A percentile compares a stretch with the other conserved stretches of the same genome.
Evolutionary conservation across 2,113 vertebrate species (phyloP).

Genomic region (Rhynchomys soricoides): DNA sequence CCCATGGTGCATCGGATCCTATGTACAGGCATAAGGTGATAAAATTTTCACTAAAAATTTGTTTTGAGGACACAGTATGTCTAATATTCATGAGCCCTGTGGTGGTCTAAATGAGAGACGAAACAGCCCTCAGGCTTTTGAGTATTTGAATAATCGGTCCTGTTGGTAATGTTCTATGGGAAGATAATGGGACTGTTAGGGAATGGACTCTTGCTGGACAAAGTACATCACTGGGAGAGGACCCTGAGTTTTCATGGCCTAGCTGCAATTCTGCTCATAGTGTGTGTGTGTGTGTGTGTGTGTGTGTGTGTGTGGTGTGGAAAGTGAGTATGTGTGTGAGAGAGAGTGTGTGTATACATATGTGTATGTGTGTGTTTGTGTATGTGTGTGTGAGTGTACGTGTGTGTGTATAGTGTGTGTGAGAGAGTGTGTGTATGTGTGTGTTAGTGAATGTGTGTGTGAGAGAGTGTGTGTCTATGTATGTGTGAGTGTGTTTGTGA

Average conservation of each 20-base stretch:
- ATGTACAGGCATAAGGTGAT: not conserved
- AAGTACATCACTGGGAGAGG: not conserved
- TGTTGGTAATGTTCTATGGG: not conserved
- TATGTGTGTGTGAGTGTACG: not conserved
- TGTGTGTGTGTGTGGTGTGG: not conserved
- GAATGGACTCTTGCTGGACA: not conserved
- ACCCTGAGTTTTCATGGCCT: not conserved
- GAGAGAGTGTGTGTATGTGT: not conserved
- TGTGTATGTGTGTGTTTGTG: not conserved
- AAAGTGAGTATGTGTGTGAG: not conserved
- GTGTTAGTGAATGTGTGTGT: not conserved
- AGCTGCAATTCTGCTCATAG: not conserved
- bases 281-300: not conserved
- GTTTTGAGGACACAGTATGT: not conserved
- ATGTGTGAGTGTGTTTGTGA: not conserved
- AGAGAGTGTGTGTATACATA: not conserved
- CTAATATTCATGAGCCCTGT: too few species aligned
- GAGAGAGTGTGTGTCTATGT: not conserved
- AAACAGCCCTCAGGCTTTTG: not conserved
- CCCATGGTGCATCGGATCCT: not conserved
- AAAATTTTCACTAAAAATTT: not conserved
- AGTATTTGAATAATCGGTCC: not conserved
- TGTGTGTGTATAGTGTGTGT: not conserved
- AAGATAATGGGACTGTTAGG: not conserved
- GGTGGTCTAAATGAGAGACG: not conserved